These are phyloP conservation scores for Uropsilus gracilis DNA, from an alignment of 2,113 vertebrate genomes.

Conservation along the genomic window DNA sequence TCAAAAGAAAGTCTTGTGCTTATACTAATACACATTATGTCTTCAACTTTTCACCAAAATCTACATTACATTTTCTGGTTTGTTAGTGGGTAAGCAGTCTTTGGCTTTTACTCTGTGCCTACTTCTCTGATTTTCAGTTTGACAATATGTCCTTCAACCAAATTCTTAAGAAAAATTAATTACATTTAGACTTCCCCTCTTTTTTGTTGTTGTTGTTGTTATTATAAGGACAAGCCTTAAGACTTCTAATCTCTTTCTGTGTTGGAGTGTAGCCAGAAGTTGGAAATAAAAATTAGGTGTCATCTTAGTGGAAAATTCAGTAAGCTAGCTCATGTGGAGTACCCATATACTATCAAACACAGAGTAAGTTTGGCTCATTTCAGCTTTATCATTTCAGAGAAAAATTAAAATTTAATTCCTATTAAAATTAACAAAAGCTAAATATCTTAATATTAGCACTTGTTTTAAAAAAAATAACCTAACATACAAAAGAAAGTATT, in stretches of 20 bases:
- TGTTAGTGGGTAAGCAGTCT: neutral
- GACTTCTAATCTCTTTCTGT: neutral
- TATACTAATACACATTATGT: neutral
- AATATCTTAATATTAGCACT: constrained; percentile 47
- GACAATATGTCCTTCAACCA: neutral
- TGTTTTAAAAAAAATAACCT: neutral
- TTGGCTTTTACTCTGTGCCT: neutral
- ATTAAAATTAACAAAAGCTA: constrained; percentile 41
- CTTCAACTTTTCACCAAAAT: neutral
- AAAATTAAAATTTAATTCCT: neutral
- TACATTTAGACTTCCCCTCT: neutral
- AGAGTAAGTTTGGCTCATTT: constrained; percentile 6
- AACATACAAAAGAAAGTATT: constrained; percentile 45
- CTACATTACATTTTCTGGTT: neutral
- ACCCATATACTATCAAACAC: neutral
- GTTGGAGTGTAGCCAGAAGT: neutral
- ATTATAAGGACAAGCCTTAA: neutral
- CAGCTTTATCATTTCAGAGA: constrained; percentile 6
- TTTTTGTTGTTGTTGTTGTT: constrained; percentile 27
- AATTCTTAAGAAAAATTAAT: neutral
- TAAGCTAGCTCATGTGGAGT: neutral
- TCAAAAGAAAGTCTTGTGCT: neutral
- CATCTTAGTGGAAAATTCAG: neutral
- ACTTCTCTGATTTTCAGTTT: neutral
- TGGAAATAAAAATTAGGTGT: neutral